Evolutionary conservation across 2,797 vertebrate species (phyloP).

Genomic region (Distichodus sexfasciatus): DNA sequence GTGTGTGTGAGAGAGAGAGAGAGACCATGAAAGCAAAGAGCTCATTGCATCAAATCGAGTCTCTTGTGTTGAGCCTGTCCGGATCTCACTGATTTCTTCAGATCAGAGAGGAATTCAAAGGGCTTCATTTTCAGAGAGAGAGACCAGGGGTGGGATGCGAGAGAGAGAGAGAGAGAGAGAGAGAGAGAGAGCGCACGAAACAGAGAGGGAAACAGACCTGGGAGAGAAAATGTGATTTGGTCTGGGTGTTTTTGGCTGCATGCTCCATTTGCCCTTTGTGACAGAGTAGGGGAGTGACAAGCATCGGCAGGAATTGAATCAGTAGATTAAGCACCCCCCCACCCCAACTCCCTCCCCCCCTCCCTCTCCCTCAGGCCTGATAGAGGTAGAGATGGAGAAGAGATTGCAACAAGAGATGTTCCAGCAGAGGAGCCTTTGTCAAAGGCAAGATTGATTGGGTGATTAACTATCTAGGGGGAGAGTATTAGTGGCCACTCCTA

Average conservation of each 20-base stretch:
- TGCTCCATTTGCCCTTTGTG: slow-evolving; percentile 76
- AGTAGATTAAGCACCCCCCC: slow-evolving; percentile 78
- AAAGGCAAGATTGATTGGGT: slow-evolving; percentile 78
- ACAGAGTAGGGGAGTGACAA: slow-evolving; percentile 69
- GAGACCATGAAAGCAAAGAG: slow-evolving; percentile 33
- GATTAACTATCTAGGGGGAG: slow-evolving; percentile 77
- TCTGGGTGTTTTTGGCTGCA: slow-evolving; percentile 69
- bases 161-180: slow-evolving; percentile 51
- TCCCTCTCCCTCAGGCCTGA: slow-evolving; percentile 52
- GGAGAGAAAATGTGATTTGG: slow-evolving; percentile 73
- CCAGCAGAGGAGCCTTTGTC: slow-evolving; percentile 74
- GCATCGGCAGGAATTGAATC: slow-evolving; percentile 78
- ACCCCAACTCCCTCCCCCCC: slow-evolving; percentile 41
- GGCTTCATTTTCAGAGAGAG: slow-evolving; percentile 56
- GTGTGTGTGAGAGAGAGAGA: slow-evolving; percentile 8
- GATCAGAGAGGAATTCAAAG: slow-evolving; percentile 54
- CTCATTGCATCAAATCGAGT: slow-evolving; percentile 46
- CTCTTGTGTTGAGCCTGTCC: slow-evolving; percentile 39
- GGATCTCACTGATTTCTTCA: slow-evolving; percentile 47
- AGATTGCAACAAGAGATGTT: slow-evolving; percentile 74
- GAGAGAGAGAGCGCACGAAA: slow-evolving; percentile 38
- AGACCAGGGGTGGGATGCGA: slow-evolving; percentile 37
- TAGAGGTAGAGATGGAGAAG: slow-evolving; percentile 65
- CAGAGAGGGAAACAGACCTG: slow-evolving; percentile 52
- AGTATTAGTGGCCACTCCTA: slow-evolving; percentile 71